phyloP scores from a whole-genome alignment of 2,888 invertebrate genomes.

The Eulithis prunata region DNA sequence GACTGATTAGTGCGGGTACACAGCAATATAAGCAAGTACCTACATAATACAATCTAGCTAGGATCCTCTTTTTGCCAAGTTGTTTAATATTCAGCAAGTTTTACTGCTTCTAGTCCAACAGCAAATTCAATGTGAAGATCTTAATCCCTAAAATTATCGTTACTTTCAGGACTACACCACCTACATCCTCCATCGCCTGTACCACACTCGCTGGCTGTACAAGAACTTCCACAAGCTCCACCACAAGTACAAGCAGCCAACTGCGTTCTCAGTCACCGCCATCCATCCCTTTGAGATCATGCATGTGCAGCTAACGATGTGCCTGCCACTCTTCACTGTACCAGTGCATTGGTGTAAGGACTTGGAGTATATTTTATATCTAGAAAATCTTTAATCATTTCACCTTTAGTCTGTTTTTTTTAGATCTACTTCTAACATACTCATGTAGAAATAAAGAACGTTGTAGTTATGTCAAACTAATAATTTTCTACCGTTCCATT shows the following conservation, averaged over 20 bases:
- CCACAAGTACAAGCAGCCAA: slow-evolving; percentile 90
- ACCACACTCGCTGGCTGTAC: slow-evolving; percentile 88
- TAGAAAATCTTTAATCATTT: too few relatives aligned
- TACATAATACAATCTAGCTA: too few relatives aligned
- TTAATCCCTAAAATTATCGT: background rate
- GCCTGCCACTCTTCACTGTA: slow-evolving; percentile 85
- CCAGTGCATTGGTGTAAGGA: slow-evolving; percentile 87
- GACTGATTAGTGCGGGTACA: too few relatives aligned
- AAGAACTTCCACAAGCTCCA: slow-evolving; percentile 89
- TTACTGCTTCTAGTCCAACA: too few relatives aligned
- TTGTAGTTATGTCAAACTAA: too few relatives aligned
- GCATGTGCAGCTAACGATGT: slow-evolving; percentile 85
- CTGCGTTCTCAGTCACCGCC: slow-evolving; percentile 90
- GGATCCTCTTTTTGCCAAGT: too few relatives aligned
- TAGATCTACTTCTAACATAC: too few relatives aligned
- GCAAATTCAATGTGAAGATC: background rate
- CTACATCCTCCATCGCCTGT: slow-evolving; percentile 87
- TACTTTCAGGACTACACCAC: slow-evolving; percentile 85
- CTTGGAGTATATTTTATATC: too few relatives aligned
- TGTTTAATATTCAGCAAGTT: too few relatives aligned
- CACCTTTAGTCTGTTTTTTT: too few relatives aligned
- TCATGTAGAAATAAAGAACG: too few relatives aligned
- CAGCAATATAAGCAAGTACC: too few relatives aligned
- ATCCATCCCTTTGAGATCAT: slow-evolving; percentile 89
- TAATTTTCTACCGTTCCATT: background rate